Conservation (phyloP, 2,113 vertebrate genomes). For the Phalacrocorax aristotelis region DNA sequence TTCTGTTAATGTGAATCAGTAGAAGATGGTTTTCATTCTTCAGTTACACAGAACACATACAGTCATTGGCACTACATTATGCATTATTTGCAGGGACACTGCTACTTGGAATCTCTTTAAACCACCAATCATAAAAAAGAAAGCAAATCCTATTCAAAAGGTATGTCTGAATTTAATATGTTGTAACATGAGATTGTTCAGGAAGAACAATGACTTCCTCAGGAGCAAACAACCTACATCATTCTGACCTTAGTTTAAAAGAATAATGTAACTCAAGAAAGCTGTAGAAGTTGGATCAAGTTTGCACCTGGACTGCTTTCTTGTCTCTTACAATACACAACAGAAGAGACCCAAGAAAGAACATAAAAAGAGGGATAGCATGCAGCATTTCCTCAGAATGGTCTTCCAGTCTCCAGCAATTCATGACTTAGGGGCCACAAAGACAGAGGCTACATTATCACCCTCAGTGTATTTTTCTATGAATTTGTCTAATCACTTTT, state of each 20-base stretch:
- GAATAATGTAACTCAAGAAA: neutral
- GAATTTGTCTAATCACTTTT: neutral
- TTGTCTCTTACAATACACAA: neutral
- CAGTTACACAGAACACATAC: neutral
- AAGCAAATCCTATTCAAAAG: neutral
- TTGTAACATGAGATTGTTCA: neutral
- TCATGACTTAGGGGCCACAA: neutral
- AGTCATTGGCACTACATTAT: neutral
- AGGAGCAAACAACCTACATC: neutral
- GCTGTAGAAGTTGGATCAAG: neutral
- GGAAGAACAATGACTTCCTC: neutral
- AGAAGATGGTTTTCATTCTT: neutral
- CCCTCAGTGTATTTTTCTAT: neutral
- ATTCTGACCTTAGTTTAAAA: neutral
- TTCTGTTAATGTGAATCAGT: conserved; percentile 73
- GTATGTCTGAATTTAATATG: neutral
- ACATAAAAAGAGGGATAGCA: neutral
- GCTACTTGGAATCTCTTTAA: neutral
- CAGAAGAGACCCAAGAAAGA: neutral
- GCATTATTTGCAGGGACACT: neutral
- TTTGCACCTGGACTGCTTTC: neutral
- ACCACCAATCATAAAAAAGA: neutral
- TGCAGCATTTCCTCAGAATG: neutral
- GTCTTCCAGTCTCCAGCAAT: neutral
- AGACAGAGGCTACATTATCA: neutral